These are phyloP conservation scores for Chroicocephalus ridibundus DNA, from an alignment of 2,113 vertebrate species.

Conservation along the genomic window DNA sequence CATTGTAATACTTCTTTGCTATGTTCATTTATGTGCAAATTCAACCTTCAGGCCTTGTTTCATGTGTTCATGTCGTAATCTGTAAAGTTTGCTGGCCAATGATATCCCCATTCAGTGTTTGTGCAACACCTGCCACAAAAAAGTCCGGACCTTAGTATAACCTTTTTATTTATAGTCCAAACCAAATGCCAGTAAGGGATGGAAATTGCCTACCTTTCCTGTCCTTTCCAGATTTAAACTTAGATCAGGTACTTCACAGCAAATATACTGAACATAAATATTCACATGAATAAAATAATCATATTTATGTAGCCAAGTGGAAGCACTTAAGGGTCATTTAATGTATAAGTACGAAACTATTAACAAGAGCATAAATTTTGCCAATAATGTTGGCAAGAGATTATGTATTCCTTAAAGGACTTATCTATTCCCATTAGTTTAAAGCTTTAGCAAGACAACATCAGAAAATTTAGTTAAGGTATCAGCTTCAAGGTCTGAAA, in stretches of 20 bases:
- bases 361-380: constrained; percentile 6
- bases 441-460: neutral
- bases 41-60: neutral
- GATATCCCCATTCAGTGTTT: neutral
- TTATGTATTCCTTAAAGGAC: neutral
- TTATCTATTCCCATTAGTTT: neutral
- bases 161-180: neutral
- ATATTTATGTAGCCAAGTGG: neutral
- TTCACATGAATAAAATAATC: neutral
- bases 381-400: neutral
- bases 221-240: neutral
- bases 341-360: neutral
- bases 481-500: neutral
- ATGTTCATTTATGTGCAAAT: neutral
- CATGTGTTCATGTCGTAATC: neutral
- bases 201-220: neutral
- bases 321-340: constrained; percentile 15
- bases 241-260: neutral
- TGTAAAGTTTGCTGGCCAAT: neutral
- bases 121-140: neutral
- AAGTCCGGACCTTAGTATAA: neutral
- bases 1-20: neutral
- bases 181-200: neutral
- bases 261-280: neutral
- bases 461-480: neutral